phyloP scores from a whole-genome alignment of 2,888 invertebrate species.

The Gymnosoma rotundatum region DNA sequence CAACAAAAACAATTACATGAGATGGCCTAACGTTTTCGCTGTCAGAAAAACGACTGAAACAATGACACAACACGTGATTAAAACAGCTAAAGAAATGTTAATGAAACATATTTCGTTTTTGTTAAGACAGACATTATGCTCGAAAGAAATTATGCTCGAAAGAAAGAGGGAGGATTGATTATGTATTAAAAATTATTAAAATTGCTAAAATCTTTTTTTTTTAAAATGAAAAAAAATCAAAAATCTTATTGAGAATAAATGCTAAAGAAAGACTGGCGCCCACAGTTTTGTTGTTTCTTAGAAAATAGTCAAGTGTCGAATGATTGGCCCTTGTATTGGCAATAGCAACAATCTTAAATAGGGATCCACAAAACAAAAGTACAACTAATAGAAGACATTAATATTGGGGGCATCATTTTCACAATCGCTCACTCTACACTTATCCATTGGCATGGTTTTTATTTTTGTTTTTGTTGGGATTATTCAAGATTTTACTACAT shows the following conservation, averaged over 20 bases:
- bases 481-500: constrained; percentile 39
- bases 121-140: constrained; percentile 12
- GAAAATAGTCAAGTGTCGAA: constrained; percentile 65
- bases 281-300: constrained; percentile 38
- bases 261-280: constrained; percentile 56
- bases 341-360: constrained; percentile 18
- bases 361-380: not conserved
- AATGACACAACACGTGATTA: constrained; percentile 60
- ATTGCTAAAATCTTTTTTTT: constrained; percentile 50
- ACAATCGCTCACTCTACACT: not conserved
- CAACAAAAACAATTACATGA: constrained; percentile 7
- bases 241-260: constrained; percentile 25
- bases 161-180: not conserved
- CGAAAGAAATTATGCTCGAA: not conserved
- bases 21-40: constrained; percentile 39
- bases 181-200: constrained; percentile 47
- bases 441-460: not conserved
- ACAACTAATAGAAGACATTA: constrained; percentile 10
- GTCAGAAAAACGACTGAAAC: constrained; percentile 42
- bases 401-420: constrained; percentile 48
- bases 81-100: constrained; percentile 40
- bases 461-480: constrained; percentile 4
- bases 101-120: constrained; percentile 22
- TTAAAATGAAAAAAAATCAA: not conserved
- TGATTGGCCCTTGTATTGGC: constrained; percentile 44